Evolutionary conservation across 1,140 invertebrate species (phyloP), one percentile per base, ranked within the genome.

Genomic region (Asbolus verrucosus): DNA sequence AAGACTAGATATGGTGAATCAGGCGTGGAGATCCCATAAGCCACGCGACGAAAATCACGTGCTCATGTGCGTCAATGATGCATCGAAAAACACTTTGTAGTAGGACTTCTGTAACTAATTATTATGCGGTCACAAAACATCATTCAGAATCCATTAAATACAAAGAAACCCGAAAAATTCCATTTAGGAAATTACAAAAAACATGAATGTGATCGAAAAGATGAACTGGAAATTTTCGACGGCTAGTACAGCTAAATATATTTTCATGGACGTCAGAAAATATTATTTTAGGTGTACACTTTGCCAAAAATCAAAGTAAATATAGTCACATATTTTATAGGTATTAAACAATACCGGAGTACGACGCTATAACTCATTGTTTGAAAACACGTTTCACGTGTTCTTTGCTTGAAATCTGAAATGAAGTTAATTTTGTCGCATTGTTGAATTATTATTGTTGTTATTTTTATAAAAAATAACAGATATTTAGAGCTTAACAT

Each of bases 31-130:
- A 54, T 27, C 21, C 8, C 41, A 46, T 6, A 24, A n/a, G 19
- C 46, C 46, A 54, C 46, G 46, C 46, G 46, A 54, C 46, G 8
- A 3, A 3, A 11, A 54, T 54, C 46, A 54, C 46, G 46, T 46
- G 39, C 39, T 41, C 39, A 6, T 50, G 18, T 50, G 46, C 46
- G 46, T 54, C 46, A 54, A 21, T 9, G 19, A 27, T 54, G 21
- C 27, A 46, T 21, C 5, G 4, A 11, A 27, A 19, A 50, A 50
- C 15, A 50, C 9, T 19, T 50, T 8, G 9, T 41, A 1, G 11
- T 14, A 8, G 6, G 2, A 14, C n/a, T 41, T 41, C 39, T 41
- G 39, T 15, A 41, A 6, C 16, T 41, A 5, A 30, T 30, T 30
- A n/a, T n/a, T n/a, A n/a, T n/a, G n/a, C n/a, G n/a, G n/a, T n/a